phyloP scores from a whole-genome alignment of 2,888 invertebrate species.

The Fragum whitleyi region DNA sequence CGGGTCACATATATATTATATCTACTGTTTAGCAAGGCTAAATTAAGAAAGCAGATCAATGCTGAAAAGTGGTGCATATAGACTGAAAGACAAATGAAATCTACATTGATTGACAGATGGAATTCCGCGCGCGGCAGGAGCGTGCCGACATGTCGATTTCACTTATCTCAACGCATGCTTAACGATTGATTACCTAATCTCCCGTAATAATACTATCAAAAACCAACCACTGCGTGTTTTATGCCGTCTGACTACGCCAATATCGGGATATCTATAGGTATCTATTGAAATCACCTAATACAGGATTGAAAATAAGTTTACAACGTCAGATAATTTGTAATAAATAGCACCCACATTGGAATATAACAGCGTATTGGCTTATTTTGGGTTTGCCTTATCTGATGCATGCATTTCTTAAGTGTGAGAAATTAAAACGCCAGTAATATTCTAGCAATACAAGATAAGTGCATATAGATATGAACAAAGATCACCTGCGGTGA shows the following conservation, averaged over 20 bases:
- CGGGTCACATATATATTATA: too few relatives aligned
- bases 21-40: too few relatives aligned
- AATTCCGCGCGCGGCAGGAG: constrained; percentile 13
- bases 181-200: constrained; percentile 17
- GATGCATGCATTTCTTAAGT: neutral
- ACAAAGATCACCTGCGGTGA: too few relatives aligned
- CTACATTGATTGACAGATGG: constrained; percentile 3
- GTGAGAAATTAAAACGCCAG: neutral
- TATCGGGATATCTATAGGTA: constrained; percentile 5
- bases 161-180: constrained; percentile 21
- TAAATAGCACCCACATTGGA: neutral
- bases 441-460: too few relatives aligned
- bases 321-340: constrained; percentile 12
- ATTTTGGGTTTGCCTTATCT: neutral
- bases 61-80: too few relatives aligned
- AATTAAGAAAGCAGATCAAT: too few relatives aligned
- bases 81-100: neutral
- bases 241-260: neutral
- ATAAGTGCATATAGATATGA: too few relatives aligned
- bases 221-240: constrained; percentile 20
- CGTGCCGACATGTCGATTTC: constrained; percentile 18
- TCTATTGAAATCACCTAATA: neutral
- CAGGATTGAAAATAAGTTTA: neutral
- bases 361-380: constrained; percentile 6
- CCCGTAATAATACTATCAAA: constrained; percentile 23